These are phyloP conservation scores for Neopelma chrysocephalum DNA, from an alignment of 2,797 vertebrate genomes.

Conservation along the genomic window DNA sequence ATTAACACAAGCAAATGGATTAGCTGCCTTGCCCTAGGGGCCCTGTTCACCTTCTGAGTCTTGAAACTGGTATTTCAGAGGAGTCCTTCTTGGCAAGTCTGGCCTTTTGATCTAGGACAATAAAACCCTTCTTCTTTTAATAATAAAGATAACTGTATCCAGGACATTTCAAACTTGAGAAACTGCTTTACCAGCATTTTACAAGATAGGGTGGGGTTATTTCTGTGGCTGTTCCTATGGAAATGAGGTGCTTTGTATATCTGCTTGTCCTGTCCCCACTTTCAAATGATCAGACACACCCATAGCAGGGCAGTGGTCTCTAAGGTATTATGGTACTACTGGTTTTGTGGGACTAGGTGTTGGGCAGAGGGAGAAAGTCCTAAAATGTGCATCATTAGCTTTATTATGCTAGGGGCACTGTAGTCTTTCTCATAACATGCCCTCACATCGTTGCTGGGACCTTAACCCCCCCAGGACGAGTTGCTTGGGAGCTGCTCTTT, in stretches of 20 bases:
- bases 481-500: neutral
- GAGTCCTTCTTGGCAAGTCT: neutral
- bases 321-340: neutral
- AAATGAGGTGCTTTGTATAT: neutral
- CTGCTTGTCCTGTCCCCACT: neutral
- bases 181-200: neutral
- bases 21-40: neutral
- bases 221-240: neutral
- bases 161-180: neutral
- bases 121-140: neutral
- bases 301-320: neutral
- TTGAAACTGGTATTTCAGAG: neutral
- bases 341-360: neutral
- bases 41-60: neutral
- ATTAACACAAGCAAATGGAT: neutral
- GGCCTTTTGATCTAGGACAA: neutral
- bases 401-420: neutral
- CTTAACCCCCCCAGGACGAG: accelerated
- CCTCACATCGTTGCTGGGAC: neutral
- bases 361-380: neutral
- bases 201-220: neutral
- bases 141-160: neutral
- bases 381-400: neutral
- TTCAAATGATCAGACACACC: neutral
- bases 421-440: neutral